These are phyloP conservation scores for Archilochus colubris DNA, from an alignment of 2,113 vertebrate species.

Conservation along the genomic window DNA sequence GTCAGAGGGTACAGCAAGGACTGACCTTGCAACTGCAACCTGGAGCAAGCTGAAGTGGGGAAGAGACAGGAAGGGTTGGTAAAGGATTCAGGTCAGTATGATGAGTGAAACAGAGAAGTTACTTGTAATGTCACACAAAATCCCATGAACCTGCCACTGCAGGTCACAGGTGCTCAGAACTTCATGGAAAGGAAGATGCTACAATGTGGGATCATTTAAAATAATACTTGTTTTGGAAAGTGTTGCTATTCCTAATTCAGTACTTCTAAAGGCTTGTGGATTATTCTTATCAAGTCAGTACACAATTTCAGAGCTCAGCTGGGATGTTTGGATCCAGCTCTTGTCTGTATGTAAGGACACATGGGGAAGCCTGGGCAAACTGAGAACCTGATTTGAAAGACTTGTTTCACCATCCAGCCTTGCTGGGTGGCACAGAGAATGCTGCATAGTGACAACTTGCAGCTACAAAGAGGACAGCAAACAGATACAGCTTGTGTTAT, in stretches of 20 bases:
- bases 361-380: not conserved
- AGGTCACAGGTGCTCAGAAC: not conserved
- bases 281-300: not conserved
- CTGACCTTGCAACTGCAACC: not conserved
- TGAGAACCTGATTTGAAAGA: not conserved
- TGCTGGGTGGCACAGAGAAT: not conserved
- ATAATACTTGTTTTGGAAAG: not conserved
- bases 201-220: not conserved
- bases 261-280: not conserved
- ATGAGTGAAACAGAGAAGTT: not conserved
- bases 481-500: not conserved
- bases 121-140: rapidly evolving
- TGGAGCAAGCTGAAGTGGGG: not conserved
- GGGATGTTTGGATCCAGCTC: not conserved
- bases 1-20: not conserved
- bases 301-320: not conserved
- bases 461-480: not conserved
- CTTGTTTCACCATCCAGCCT: not conserved
- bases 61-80: rapidly evolving
- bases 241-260: not conserved
- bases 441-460: not conserved
- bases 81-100: not conserved
- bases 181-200: not conserved
- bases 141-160: not conserved
- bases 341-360: not conserved